Base-by-base conservation (phyloP, 2,797 vertebrate genomes). In the Hephaestus fuliginosus region DNA sequence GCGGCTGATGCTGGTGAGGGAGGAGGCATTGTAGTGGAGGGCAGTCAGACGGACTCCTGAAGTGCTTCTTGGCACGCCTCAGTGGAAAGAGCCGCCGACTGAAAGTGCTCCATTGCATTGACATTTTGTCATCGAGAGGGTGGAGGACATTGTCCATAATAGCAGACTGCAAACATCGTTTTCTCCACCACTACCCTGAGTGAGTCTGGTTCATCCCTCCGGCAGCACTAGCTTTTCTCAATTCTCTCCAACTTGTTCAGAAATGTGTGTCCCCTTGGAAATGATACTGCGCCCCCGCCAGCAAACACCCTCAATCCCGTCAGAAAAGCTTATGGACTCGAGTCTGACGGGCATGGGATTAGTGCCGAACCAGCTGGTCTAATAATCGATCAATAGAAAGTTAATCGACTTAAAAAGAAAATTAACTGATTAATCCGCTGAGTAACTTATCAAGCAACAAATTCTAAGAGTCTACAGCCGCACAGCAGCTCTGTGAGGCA, bases 101-200 rank as follows among this genome's bases (percentile, higher is more conserved):
- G 58, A 86, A 84, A 91, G 89, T 75, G 83, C 80, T 86, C 70
- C 70, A 67, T 70, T 48, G 86, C 78, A 68, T 78, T 93, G 92
- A 91, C 89, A 89, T 91, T 92, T 88, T 89, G 85, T 90, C 89
- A 90, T 83, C 9, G 49, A 91, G 85, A 91, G 78, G 86, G 76
- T 82, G 85, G 82, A 86, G 74, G 87, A 88, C 85, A 87, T 90
- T 90, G 77, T 86, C 86, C 82, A 70, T 91, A 90, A 92, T 89
- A 89, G 83, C 83, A 83, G 80, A 78, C 61, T 46, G 78, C 90
- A 87, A 86, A 91, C 85, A 89, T 82, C 41, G 82, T 91, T 93
- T 92, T 91, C 87, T 90, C 75, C 86, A 74, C 81, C 72, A 39
- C 86, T 87, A 65, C 74, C 78, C 88, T 72, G 71, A 87, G 80